These are phyloP conservation scores for Pseudorasbora parva DNA, from an alignment of 2,113 vertebrate species.

Conservation along the genomic window DNA sequence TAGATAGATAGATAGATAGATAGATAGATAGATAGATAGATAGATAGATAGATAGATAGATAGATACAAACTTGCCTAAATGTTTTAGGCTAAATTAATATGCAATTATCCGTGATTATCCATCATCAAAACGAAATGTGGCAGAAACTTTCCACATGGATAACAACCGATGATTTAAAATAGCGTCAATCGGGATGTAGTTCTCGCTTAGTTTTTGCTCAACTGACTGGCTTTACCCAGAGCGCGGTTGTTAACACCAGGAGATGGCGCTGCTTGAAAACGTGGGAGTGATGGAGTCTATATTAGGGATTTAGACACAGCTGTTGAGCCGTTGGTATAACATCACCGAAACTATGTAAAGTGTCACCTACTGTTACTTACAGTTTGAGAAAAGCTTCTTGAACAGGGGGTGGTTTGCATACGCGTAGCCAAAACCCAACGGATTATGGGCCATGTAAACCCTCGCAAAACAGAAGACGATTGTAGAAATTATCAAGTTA, in stretches of 20 bases:
- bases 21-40: neutral
- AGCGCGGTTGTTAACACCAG: constrained; percentile 69
- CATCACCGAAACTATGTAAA: constrained; percentile 11
- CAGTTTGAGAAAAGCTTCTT: constrained; percentile 12
- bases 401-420: constrained; percentile 34
- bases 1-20: constrained; percentile 7
- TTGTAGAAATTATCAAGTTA: constrained; percentile 66
- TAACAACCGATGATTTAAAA: constrained; percentile 8
- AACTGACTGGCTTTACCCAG: constrained; percentile 1
- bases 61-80: neutral
- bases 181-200: neutral
- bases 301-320: neutral
- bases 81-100: neutral
- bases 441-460: constrained; percentile 41
- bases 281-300: constrained; percentile 31
- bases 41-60: too few relatives aligned
- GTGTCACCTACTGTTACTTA: constrained; percentile 37
- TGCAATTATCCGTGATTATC: constrained; percentile 20
- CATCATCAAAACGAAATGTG: neutral
- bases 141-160: constrained; percentile 35
- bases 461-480: constrained; percentile 42
- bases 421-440: constrained; percentile 27
- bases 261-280: constrained; percentile 90
- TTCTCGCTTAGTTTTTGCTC: neutral
- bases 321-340: constrained; percentile 20